A percentile compares a stretch with the other conserved stretches of the same genome.
Conservation (phyloP, 2,888 invertebrate genomes). For the Heliconius cydno region DNA sequence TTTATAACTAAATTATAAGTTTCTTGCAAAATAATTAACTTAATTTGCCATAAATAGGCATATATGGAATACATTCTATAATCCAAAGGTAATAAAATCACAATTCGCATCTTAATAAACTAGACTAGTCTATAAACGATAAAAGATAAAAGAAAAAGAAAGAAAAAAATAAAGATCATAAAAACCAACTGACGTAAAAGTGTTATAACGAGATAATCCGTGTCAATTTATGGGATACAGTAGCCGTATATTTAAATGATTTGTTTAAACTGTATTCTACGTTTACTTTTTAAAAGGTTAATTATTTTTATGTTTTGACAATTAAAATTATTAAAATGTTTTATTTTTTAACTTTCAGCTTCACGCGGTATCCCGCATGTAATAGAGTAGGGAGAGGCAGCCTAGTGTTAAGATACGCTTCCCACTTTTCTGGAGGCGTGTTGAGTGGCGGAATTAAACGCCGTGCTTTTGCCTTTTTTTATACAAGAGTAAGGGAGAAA, state of each 20-base stretch:
- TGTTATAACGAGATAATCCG: conserved; percentile 29
- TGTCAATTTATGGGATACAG: conserved; percentile 22
- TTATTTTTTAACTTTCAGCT: background rate
- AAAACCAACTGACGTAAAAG: conserved; percentile 24
- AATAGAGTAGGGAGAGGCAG: too few species aligned
- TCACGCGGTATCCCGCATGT: background rate
- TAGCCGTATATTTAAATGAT: conserved; percentile 12
- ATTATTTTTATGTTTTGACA: background rate
- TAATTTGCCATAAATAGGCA: background rate
- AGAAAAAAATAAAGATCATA: conserved; percentile 2
- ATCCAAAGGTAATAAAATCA: conserved; percentile 3
- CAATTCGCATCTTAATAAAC: conserved; percentile 14
- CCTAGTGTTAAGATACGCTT: too few species aligned
- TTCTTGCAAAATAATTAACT: background rate
- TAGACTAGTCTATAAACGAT: background rate
- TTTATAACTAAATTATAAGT: background rate
- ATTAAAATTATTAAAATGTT: background rate
- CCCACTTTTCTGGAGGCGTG: too few species aligned
- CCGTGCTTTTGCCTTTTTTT: too few species aligned
- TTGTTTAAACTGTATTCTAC: conserved; percentile 7
- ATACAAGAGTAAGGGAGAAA: too few species aligned
- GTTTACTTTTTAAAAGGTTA: conserved; percentile 14
- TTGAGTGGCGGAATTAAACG: background rate
- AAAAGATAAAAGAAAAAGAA: background rate
- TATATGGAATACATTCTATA: conserved; percentile 4